A percentile compares a stretch with the other conserved stretches of the same genome.
Evolutionary conservation across 2,797 vertebrate species (phyloP).

Genomic region (Rhynchonycteris naso): DNA sequence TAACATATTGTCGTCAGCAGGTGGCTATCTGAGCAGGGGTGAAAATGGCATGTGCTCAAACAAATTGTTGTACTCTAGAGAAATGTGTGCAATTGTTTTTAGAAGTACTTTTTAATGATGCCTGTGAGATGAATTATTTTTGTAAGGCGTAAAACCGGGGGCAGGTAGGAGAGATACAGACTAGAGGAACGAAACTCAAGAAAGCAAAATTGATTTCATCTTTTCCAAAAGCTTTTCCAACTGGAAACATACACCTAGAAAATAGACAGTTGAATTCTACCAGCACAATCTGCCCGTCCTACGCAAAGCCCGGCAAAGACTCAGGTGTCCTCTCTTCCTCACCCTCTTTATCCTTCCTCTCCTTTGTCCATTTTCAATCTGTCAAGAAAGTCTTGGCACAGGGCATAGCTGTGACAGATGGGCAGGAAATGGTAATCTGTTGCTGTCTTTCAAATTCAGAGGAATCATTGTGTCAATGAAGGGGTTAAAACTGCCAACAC

Average conservation of each 20-base stretch:
- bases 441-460: background rate
- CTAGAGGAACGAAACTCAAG: background rate
- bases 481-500: constrained; percentile 80
- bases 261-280: background rate
- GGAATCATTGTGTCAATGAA: background rate
- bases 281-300: background rate
- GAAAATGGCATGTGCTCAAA: background rate
- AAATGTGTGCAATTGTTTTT: background rate
- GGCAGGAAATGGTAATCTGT: constrained; percentile 41
- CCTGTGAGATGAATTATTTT: background rate
- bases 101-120: constrained; percentile 4
- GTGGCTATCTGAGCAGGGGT: constrained; percentile 61
- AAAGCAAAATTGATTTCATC: background rate
- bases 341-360: fast-evolving
- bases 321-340: fast-evolving
- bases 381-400: fast-evolving
- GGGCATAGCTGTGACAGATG: constrained; percentile 55
- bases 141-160: background rate
- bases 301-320: background rate
- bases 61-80: constrained; percentile 51
- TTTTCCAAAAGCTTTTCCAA: background rate
- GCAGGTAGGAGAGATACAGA: background rate
- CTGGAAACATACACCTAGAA: background rate
- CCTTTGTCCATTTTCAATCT: background rate
- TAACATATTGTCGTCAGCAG: constrained; percentile 72